These are phyloP conservation scores for Pantherophis guttatus DNA, from an alignment of 2,113 vertebrate genomes.

Conservation along the genomic window DNA sequence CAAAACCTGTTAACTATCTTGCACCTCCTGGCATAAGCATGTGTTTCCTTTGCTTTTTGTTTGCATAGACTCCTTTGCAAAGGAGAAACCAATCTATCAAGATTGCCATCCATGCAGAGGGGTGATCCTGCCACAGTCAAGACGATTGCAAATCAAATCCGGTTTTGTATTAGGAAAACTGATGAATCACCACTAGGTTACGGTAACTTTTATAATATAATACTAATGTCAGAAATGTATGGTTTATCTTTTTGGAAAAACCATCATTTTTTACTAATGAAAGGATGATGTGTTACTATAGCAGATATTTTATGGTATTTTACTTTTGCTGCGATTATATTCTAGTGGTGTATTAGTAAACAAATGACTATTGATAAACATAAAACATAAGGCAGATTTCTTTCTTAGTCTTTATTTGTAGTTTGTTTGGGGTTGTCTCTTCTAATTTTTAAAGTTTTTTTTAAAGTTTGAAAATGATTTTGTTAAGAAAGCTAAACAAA, in stretches of 20 bases:
- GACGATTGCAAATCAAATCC: background rate
- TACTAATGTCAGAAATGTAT: background rate
- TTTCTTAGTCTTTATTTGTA: background rate
- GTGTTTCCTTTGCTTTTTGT: background rate
- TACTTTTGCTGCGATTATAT: background rate
- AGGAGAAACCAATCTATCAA: background rate
- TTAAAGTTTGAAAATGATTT: background rate
- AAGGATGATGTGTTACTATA: background rate
- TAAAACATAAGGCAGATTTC: background rate
- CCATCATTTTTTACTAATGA: background rate
- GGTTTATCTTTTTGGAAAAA: background rate
- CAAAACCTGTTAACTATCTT: background rate
- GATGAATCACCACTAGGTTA: background rate
- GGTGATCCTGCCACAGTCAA: background rate
- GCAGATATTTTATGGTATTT: background rate
- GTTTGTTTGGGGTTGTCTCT: background rate
- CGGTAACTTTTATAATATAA: background rate
- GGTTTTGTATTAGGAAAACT: background rate
- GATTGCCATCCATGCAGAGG: background rate
- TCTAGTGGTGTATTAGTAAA: background rate
- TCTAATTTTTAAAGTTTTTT: background rate
- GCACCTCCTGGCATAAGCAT: background rate
- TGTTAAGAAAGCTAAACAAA: background rate
- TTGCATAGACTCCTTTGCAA: background rate
- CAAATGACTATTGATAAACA: background rate